phyloP scores from a whole-genome alignment of 2,888 invertebrate genomes.

The Neelides folsomi region DNA sequence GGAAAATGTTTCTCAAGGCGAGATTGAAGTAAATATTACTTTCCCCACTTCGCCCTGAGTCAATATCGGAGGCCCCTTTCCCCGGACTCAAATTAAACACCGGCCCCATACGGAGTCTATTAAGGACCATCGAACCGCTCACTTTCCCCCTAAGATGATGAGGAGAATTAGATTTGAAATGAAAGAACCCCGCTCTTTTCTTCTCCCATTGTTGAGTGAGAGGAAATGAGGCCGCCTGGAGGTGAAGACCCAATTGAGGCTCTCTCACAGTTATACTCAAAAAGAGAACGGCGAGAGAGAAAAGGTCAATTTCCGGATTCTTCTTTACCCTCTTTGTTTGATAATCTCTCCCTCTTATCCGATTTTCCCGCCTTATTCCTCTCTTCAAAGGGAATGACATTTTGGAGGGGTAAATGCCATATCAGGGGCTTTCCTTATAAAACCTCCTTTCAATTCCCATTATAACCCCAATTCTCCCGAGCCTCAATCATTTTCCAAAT shows the following conservation, averaged over 20 bases:
- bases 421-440: too few relatives aligned
- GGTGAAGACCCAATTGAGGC: constrained; percentile 22
- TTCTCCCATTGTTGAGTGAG: too few relatives aligned
- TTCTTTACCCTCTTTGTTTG: background rate
- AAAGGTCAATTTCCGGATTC: constrained; percentile 1
- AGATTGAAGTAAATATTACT: constrained; percentile 4
- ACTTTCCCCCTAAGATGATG: background rate
- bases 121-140: background rate
- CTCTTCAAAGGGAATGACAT: background rate
- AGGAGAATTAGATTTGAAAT: background rate
- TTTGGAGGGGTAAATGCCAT: too few relatives aligned
- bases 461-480: too few relatives aligned
- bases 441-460: too few relatives aligned
- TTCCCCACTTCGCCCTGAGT: constrained; percentile 2
- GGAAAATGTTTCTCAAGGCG: background rate
- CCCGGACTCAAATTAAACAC: background rate
- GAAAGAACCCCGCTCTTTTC: too few relatives aligned
- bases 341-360: background rate
- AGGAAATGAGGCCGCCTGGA: constrained; percentile 1
- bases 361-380: background rate
- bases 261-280: constrained; percentile 16
- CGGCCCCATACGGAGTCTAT: background rate
- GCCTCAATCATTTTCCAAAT: too few relatives aligned
- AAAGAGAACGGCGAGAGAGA: constrained; percentile 2
- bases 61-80: too few relatives aligned